A percentile compares a stretch with the other conserved stretches of the same genome.
Conservation (phyloP, 2,888 invertebrate genomes). For the Neria commutata region DNA sequence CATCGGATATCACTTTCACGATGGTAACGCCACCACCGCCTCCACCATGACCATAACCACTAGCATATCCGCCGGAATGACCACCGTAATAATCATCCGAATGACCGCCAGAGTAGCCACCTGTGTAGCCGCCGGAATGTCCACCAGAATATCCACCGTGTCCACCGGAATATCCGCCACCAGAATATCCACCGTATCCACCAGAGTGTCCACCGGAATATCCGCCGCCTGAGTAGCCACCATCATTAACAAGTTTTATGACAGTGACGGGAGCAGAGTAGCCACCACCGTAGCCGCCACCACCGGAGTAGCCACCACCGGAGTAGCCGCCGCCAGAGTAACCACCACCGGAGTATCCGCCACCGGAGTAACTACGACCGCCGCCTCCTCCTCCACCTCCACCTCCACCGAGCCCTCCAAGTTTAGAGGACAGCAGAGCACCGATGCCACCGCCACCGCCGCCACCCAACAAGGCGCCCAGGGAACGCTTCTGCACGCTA, state of each 20-base stretch:
- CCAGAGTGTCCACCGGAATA: constrained; percentile 21
- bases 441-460: constrained; percentile 37
- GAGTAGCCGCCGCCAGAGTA: constrained; percentile 2
- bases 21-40: too few species aligned
- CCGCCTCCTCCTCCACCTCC: constrained; percentile 26
- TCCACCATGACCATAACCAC: too few species aligned
- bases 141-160: constrained; percentile 29
- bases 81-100: constrained; percentile 12
- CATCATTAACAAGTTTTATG: too few species aligned
- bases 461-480: constrained; percentile 40
- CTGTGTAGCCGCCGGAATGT: constrained; percentile 29
- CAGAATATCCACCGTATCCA: constrained; percentile 25
- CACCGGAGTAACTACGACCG: too few species aligned
- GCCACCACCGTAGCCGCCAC: constrained; percentile 22
- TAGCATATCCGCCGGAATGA: not conserved
- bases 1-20: too few species aligned
- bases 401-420: constrained; percentile 37
- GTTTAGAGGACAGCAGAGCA: constrained; percentile 38
- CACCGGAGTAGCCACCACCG: constrained; percentile 3
- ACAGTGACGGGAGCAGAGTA: too few species aligned
- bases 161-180: constrained; percentile 29
- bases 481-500: constrained; percentile 36
- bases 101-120: constrained; percentile 25
- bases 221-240: constrained; percentile 28
- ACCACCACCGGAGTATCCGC: constrained; percentile 16